Conservation (phyloP, 2,113 vertebrate species). For the Rhinopithecus roxellana region DNA sequence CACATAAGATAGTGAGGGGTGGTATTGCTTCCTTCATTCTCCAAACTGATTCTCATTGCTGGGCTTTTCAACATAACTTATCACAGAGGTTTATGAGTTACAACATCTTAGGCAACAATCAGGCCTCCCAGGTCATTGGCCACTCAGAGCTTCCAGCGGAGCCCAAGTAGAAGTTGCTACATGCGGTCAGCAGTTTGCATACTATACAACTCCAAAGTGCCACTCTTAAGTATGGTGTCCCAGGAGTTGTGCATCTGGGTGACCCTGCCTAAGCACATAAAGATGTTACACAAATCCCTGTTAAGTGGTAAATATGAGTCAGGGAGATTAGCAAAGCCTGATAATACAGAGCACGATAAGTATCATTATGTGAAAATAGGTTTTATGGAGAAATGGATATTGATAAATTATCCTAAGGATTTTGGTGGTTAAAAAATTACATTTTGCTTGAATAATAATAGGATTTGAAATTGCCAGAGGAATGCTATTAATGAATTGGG, state of each 20-base stretch:
- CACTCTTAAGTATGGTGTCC: not conserved
- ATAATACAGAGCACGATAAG: not conserved
- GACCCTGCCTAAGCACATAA: not conserved
- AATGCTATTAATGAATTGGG: constrained; percentile 67
- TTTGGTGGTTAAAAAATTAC: constrained; percentile 50
- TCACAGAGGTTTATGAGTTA: not conserved
- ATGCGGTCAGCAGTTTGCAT: not conserved
- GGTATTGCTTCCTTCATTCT: not conserved
- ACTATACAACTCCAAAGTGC: not conserved
- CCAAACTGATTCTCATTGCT: not conserved
- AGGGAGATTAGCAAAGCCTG: not conserved
- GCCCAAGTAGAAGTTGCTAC: rapidly evolving
- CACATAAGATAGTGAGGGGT: not conserved
- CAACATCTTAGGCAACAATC: not conserved
- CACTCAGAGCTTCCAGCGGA: not conserved
- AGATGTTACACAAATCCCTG: not conserved
- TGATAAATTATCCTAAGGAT: constrained; percentile 49
- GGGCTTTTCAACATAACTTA: not conserved
- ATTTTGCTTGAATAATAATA: constrained; percentile 65
- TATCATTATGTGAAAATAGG: constrained; percentile 9
- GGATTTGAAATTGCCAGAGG: constrained; percentile 58
- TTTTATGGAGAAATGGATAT: constrained; percentile 38
- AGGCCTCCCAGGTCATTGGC: rapidly evolving
- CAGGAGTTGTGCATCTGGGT: not conserved
- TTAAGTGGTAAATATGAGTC: not conserved